Base-by-base conservation (phyloP, 2,888 invertebrate species). In the Orthosia gracilis region DNA sequence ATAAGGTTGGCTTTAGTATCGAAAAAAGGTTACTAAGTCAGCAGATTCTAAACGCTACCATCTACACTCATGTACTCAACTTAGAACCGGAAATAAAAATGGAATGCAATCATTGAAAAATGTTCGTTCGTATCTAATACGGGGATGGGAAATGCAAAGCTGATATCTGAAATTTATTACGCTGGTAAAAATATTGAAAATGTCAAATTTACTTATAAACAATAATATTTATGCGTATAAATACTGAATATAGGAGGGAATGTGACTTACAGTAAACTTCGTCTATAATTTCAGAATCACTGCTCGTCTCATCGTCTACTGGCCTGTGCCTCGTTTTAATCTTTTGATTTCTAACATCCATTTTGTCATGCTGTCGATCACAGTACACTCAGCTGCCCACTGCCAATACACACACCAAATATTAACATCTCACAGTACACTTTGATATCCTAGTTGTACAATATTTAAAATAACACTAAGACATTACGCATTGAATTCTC, bases 291-390 rank as follows among this genome's bases (percentile, higher is more conserved):
- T 93, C 96, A 79, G 93, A 93, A 81, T 96, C 96, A 88, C 96
- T 96, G 84, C 87, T 93, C 12, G 94, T 95, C 78, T 96, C 96
- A 82, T 96, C 96, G 77, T 96, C 94, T 79, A 96, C 92, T 63
- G 96, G 96, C 72, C 96, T 92, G 72, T 91, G 95, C 80, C 92
- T 93, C 31, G 86, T 79, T 85, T 89, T 94, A 50, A 82, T 78
- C 75, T 88, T 92, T 65, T 91, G 79, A 76, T 84, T 85, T 74
- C 92, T 84, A 87, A 91, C 92, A 89, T 95, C 92, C 96, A 96
- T 96, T 84, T 88, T 91, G 77, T 81, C 84, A 89, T 88, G 84
- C 76, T 88, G 87, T 84, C 58, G 57, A 80, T 82, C 78, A 78
- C 76, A 80, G 84, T 78, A 84, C 86, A 84, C 77, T 86, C 73